phyloP scores from a whole-genome alignment of 2,888 invertebrate genomes.

The Eupithecia dodoneata region DNA sequence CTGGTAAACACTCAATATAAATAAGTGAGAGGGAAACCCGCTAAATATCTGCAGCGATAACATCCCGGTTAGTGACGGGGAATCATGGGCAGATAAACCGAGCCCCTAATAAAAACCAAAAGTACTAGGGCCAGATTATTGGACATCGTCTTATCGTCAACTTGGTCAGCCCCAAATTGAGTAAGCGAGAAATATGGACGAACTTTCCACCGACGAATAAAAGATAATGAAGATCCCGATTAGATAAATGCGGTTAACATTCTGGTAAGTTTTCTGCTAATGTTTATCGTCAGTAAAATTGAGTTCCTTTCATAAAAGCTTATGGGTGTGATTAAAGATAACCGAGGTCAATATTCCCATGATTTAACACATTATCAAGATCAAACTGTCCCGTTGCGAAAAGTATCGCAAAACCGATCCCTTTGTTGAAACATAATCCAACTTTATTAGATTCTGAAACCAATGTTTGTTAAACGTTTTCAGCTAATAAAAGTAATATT shows the following conservation, averaged over 20 bases:
- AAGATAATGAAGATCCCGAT: slow-evolving; percentile 78
- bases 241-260: slow-evolving; percentile 74
- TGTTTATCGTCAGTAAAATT: slow-evolving; percentile 43
- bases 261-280: slow-evolving; percentile 48
- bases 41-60: slow-evolving; percentile 68
- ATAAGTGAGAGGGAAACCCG: slow-evolving; percentile 56
- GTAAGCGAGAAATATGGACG: slow-evolving; percentile 77
- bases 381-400: slow-evolving; percentile 32
- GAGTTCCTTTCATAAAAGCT: slow-evolving; percentile 45
- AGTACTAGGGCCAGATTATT: slow-evolving; percentile 74
- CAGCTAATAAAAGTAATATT: slow-evolving; percentile 82
- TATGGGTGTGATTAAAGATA: slow-evolving; percentile 40
- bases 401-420: slow-evolving; percentile 45
- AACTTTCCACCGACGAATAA: slow-evolving; percentile 76
- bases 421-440: slow-evolving; percentile 67
- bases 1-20: slow-evolving; percentile 60
- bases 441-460: slow-evolving; percentile 75
- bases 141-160: slow-evolving; percentile 73
- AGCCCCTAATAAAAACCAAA: slow-evolving; percentile 74
- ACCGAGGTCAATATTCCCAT: slow-evolving; percentile 37
- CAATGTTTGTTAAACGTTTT: slow-evolving; percentile 82
- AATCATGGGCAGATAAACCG: slow-evolving; percentile 72
- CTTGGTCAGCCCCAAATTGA: slow-evolving; percentile 77
- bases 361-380: slow-evolving; percentile 32
- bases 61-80: slow-evolving; percentile 66